phyloP scores from a whole-genome alignment of 37 sponge, comb jelly and placozoan species.

The Hormiphora californensis region DNA sequence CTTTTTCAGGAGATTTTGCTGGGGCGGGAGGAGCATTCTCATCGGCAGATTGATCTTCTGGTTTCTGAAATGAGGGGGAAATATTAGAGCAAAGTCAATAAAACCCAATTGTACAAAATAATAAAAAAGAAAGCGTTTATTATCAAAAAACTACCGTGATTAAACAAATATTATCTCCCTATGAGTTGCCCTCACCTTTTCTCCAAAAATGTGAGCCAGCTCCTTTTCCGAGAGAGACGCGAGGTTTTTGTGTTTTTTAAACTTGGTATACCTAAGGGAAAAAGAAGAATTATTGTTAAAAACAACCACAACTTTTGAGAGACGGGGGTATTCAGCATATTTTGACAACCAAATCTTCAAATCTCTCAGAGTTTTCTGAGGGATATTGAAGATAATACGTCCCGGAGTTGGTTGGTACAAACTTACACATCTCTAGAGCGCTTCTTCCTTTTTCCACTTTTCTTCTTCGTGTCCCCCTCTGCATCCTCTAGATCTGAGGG shows the following conservation, averaged over 20 bases:
- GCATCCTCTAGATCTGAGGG: not conserved
- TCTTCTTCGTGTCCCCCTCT: too few species aligned
- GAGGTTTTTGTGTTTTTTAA: conserved; percentile 49
- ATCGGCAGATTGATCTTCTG: too few species aligned
- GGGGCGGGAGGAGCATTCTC: too few species aligned
- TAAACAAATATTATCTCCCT: not conserved
- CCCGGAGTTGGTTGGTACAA: not conserved
- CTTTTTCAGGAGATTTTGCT: not conserved
- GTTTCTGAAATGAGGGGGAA: too few species aligned
- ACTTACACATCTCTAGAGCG: not conserved
- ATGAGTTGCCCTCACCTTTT: not conserved
- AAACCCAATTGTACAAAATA: too few species aligned
- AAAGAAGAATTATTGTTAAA: not conserved
- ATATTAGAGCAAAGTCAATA: too few species aligned
- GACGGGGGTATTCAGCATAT: not conserved
- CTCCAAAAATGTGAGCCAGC: conserved; percentile 9
- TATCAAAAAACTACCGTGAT: not conserved
- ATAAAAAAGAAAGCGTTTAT: too few species aligned
- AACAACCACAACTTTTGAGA: not conserved
- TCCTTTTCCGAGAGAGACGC: not conserved
- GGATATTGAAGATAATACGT: not conserved
- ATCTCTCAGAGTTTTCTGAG: not conserved
- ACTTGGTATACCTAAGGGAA: conserved; percentile 23
- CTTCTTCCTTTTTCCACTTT: not conserved
- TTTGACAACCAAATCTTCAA: not conserved